Evolutionary conservation across 1,140 invertebrate genomes (phyloP).

Genomic region (Stegodyphus mimosarum): DNA sequence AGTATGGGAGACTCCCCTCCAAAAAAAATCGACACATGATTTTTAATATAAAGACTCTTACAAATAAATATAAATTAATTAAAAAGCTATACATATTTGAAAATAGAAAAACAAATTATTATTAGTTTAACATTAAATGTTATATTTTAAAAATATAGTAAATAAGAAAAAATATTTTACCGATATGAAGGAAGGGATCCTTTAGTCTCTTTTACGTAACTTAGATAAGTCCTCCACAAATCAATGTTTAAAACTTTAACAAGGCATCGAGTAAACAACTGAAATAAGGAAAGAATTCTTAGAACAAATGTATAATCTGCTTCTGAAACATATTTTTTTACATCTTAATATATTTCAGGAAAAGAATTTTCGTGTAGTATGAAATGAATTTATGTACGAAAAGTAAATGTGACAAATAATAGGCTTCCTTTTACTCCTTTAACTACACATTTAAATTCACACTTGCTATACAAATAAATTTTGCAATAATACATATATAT

Average conservation of each 20-base stretch:
- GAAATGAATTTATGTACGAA: background rate
- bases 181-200: conserved; percentile 91
- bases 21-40: no score
- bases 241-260: conserved; percentile 97
- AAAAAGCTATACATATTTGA: no score
- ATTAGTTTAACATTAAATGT: no score
- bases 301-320: background rate
- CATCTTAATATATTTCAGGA: background rate
- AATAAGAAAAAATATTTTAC: conserved; percentile 73
- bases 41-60: no score
- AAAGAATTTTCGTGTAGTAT: background rate
- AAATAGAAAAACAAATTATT: no score
- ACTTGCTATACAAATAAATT: background rate
- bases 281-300: conserved; percentile 67
- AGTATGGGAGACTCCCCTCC: no score
- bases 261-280: conserved; percentile 97
- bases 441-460: background rate
- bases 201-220: conserved; percentile 98
- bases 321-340: background rate
- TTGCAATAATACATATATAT: no score
- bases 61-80: no score
- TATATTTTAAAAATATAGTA: no score
- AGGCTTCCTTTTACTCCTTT: background rate
- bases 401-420: background rate
- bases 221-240: conserved; percentile 97